Conservation (phyloP, 2,797 vertebrate species). For the Acipenser ruthenus region DNA sequence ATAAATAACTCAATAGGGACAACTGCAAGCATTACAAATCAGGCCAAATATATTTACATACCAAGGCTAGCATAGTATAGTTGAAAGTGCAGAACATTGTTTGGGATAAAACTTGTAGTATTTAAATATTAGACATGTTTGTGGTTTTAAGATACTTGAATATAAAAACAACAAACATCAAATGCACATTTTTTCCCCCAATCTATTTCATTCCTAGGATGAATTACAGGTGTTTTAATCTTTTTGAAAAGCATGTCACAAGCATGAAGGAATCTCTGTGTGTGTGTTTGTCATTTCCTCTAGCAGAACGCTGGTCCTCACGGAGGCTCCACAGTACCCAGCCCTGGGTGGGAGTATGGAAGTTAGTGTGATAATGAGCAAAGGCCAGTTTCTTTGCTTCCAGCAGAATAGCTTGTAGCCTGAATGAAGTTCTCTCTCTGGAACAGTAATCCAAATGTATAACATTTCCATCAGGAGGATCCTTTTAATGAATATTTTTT, state of each 20-base stretch:
- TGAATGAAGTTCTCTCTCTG: no score
- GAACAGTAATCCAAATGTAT: no score
- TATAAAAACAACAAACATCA: background rate
- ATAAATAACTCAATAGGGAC: conserved; percentile 48
- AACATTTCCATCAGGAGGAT: no score
- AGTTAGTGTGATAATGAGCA: no score
- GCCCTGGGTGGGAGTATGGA: no score
- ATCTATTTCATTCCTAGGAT: background rate
- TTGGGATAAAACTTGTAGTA: conserved; percentile 8
- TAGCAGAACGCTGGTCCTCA: background rate
- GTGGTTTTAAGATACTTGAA: conserved; percentile 9
- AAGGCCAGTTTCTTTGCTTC: no score
- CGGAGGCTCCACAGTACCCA: no score
- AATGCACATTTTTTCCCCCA: background rate
- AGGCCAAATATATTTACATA: conserved; percentile 66
- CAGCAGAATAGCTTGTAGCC: no score
- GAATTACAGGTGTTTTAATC: background rate
- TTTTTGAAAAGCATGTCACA: no score
- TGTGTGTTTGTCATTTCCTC: background rate
- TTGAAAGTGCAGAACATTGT: conserved; percentile 28
- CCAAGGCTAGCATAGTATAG: conserved; percentile 39
- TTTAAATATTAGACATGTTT: conserved; percentile 2
- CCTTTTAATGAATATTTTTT: no score
- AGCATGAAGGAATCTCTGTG: no score
- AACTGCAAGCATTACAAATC: conserved; percentile 54